These are phyloP conservation scores for Uria lomvia DNA, from an alignment of 2,113 vertebrate species.

Conservation along the genomic window DNA sequence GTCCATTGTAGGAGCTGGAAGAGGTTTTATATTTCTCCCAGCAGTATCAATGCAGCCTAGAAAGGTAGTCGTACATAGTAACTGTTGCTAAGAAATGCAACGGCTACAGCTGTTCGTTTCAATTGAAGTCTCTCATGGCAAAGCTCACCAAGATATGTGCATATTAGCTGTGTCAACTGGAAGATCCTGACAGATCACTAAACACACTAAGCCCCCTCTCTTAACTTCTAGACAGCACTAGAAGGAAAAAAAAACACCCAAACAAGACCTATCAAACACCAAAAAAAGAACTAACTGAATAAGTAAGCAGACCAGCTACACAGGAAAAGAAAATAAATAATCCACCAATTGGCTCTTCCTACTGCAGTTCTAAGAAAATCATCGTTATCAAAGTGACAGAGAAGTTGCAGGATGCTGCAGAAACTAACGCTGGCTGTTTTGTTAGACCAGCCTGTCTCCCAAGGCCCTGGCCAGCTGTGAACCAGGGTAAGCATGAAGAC, in stretches of 20 bases:
- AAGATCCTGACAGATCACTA: background rate
- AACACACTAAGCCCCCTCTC: background rate
- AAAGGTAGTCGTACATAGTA: fast-evolving
- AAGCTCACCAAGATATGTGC: background rate
- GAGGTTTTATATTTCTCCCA: background rate
- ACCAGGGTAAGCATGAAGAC: background rate
- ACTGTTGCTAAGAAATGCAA: background rate
- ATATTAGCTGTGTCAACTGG: background rate
- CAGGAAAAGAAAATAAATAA: background rate
- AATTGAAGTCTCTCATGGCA: background rate
- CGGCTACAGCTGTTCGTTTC: fast-evolving
- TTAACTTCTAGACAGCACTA: background rate
- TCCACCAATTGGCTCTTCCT: background rate
- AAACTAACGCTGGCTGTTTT: fast-evolving
- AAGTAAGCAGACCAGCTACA: background rate
- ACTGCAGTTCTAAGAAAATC: background rate
- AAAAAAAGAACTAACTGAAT: background rate
- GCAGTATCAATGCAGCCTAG: background rate
- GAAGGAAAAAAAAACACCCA: background rate
- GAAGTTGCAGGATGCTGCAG: background rate
- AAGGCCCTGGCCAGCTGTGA: background rate
- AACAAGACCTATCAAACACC: background rate
- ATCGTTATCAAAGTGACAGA: background rate
- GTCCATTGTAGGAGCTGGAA: background rate
- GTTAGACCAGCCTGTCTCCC: background rate